Base-by-base conservation (phyloP, 2,888 invertebrate genomes). In the Parnassius mnemosyne region DNA sequence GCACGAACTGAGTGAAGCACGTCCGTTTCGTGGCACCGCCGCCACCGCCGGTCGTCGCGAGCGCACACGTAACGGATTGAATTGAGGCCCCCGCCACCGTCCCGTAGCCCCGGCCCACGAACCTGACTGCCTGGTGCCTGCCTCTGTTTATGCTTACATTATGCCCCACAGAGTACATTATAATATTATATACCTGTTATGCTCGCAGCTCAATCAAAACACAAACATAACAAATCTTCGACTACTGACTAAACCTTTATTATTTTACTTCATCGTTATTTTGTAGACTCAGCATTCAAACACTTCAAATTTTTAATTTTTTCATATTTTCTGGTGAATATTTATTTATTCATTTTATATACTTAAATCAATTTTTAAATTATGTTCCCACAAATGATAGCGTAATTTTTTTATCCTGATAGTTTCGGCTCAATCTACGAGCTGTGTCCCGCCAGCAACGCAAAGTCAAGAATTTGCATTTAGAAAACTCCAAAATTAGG, bases 1-100 rank as follows among this genome's bases (percentile, higher is more conserved):
- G 89, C 89, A 89, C 87, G 88, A 87, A 89, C 88, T 90, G 91
- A 89, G 86, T 88, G 90, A 89, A 89, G 87, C 89, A 87, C 89
- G 89, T 88, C 87, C 88, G 88, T 86, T 82, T 89, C 89, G 89
- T 87, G 89, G 80, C 81, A 79, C 69, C 73, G 72, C 72, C 49
- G 34, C 69, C 73, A 71, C 34, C 34, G 34, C 34, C 5, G 66
- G 72, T 72, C 78, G 78, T 68, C 82, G 83, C 83, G 79, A 81
- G 84, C 84, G 83, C 85, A 81, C 79, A 83, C 85, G 85, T 85
- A 85, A 85, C 86, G 85, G 85, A 34, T 34, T 34, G 34, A 82
- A 80, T 76, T 74, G 76, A 76, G 74, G 76, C 80, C 81, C 84
- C 82, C 78, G 71, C 78, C 72, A 69, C 74, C 68, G 71, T 75